These are phyloP conservation scores for Brachyistius frenatus DNA, from an alignment of 2,113 vertebrate species.

Conservation along the genomic window DNA sequence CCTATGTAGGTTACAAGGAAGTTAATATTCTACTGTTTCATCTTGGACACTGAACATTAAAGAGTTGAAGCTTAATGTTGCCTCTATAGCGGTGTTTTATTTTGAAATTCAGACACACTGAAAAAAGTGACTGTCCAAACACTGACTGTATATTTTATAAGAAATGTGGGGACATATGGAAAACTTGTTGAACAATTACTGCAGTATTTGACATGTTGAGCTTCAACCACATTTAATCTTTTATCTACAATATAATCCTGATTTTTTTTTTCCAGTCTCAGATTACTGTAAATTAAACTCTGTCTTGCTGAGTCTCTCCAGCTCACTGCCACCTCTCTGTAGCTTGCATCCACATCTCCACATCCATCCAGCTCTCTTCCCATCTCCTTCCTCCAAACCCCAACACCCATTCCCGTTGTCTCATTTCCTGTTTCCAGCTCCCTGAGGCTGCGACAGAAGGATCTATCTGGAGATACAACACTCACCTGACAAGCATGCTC, in stretches of 20 bases:
- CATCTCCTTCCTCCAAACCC: constrained; percentile 24
- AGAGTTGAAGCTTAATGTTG: constrained; percentile 13
- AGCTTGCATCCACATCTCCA: constrained; percentile 14
- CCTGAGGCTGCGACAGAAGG: constrained; percentile 38
- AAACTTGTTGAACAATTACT: neutral
- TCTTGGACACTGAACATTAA: constrained; percentile 10
- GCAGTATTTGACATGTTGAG: too few relatives aligned
- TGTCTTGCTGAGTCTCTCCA: neutral
- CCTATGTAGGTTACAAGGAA: neutral
- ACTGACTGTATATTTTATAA: neutral
- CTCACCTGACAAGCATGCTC: constrained; percentile 1
- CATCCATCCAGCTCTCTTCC: constrained; percentile 3
- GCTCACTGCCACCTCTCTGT: constrained; percentile 6
- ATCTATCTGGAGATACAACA: constrained; percentile 36
- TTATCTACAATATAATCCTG: neutral
- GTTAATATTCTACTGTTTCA: constrained; percentile 15
- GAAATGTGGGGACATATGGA: neutral
- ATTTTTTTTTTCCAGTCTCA: neutral
- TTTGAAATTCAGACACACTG: neutral
- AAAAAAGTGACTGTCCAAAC: neutral
- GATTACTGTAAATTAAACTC: neutral
- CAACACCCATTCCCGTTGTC: constrained; percentile 39
- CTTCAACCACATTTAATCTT: too few relatives aligned
- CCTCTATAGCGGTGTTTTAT: neutral
- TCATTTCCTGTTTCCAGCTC: constrained; percentile 59